Evolutionary conservation across 1,140 invertebrate genomes (phyloP), one percentile per base, ranked within the genome.

Genomic region (Latrodectus geometricus): DNA sequence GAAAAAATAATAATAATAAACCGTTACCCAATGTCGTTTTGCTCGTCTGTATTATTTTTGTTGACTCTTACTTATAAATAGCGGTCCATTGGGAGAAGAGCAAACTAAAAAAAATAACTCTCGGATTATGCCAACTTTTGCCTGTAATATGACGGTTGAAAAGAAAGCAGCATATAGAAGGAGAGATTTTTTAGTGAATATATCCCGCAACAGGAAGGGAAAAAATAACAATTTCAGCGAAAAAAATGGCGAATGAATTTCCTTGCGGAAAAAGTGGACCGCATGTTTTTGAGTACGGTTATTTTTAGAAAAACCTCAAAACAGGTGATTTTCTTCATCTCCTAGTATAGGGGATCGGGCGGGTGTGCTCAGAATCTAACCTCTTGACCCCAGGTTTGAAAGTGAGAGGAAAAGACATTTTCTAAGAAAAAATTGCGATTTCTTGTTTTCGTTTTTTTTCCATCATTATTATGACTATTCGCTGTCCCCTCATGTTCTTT

Each of bases 91-190:
- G 54, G 54, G 11, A 61, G 11, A 61, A 61, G 17, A 61, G 54
- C 73, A 21, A 15, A 81, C 61, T 65, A 17, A 61, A 61, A 61
- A 61, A 69, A 69, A n/a, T 69, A 7, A 11, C 2, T 20, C n/a
- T 69, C 68, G 21, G 80, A 83, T 83, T 83, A 83, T 73, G 80
- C 80, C 80, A 83, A 83, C 80, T 83, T 82, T 82, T 50, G 52
- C 15, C 72, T 49, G 80, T 83, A 83, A 83, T 83, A 83, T 61
- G 52, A 17, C 80, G 20, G 52, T 68, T 65, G 61, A 61, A 61
- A 61, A 61, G 54, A 75, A 68, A 78, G 76, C 76, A 66, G 15
- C 61, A 78, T 61, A 17, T 61, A 4, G 54, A 61, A 61, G 54
- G 54, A 61, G 8, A 61, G 17, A 17, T 11, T 61, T 61, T 61